Evolutionary conservation across 2,797 vertebrate genomes (phyloP).

Genomic region (Amniataba percoides): DNA sequence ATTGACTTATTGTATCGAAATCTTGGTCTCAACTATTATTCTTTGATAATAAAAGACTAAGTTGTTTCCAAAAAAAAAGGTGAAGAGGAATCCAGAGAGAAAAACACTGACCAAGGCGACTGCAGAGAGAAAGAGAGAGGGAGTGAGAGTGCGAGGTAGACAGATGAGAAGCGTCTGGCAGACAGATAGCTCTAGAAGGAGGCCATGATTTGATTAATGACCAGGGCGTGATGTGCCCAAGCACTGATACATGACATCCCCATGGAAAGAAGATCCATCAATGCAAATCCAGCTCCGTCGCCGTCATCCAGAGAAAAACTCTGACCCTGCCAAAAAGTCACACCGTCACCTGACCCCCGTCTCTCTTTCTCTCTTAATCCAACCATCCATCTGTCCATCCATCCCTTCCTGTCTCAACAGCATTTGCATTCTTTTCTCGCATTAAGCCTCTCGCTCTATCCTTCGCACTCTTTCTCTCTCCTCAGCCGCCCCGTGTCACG

Average conservation of each 20-base stretch:
- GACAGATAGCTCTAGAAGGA: conserved; percentile 66
- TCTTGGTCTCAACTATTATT: background rate
- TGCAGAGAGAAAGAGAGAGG: conserved; percentile 22
- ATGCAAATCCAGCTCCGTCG: conserved; percentile 84
- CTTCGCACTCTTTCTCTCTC: conserved; percentile 63
- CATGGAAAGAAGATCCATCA: conserved; percentile 87
- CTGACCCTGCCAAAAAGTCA: conserved; percentile 76
- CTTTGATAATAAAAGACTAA: background rate
- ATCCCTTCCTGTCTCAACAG: conserved; percentile 68
- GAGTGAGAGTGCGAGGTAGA: conserved; percentile 26
- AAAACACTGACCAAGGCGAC: background rate
- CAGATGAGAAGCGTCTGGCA: conserved; percentile 64
- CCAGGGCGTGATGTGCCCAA: conserved; percentile 77
- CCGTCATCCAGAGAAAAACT: conserved; percentile 69
- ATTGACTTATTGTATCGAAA: background rate
- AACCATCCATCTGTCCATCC: conserved; percentile 50
- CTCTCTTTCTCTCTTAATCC: conserved; percentile 73
- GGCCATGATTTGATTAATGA: conserved; percentile 87
- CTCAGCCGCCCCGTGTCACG: conserved; percentile 63
- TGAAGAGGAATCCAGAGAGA: background rate
- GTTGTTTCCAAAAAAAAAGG: conserved; percentile 1
- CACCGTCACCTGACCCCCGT: conserved; percentile 80
- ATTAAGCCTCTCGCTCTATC: conserved; percentile 71
- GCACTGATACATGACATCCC: conserved; percentile 83
- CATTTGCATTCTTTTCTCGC: conserved; percentile 85